Evolutionary conservation across 2,888 invertebrate species (phyloP), one percentile per base, ranked within the genome.

Genomic region (Carterocephalus palaemon): DNA sequence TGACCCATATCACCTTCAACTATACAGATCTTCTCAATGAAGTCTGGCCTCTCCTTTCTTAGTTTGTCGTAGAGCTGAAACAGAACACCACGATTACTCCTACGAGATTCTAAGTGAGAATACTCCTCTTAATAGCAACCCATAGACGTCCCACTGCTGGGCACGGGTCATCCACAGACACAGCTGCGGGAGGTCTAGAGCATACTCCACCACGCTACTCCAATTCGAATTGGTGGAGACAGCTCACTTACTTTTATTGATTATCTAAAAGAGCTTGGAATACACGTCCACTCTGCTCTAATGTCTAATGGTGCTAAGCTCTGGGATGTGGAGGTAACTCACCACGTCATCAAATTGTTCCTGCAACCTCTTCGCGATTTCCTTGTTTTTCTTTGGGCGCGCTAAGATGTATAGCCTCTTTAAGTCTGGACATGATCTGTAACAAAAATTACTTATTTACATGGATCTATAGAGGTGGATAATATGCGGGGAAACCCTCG

Each of bases 321-420:
- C n/a, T n/a, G n/a, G n/a, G n/a, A n/a, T n/a, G 6, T 4, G 19
- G 19, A 6, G 6, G 6, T 19, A 31, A 75, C 88, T 85, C 54
- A 91, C 92, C 57, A 88, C 85, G 52, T 90, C 88, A 31, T 89
- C 88, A 48, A 90, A 89, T 42, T 91, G 81, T 39, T 91, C 90
- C 22, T 90, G 87, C 13, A 84, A 64, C 45, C 90, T 71, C 42
- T 75, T 80, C 3, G 72, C 56, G 7, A 85, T 77, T 19, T 89
- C 85, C 48, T 89, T 89, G 19, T 89, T 88, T 49, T 89, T 89
- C 70, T 89, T 89, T 0, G 89, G 78, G 31, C 91, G 75, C 0
- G 89, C 81, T 4, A 91, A 60, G 0, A 89, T 59, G 49, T 83
- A 89, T 36, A 89, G 67, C 50, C 65, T 81, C 42, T 77, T 78